Percentiles rank a stretch among this genome's conserved stretches.
Evolutionary conservation across 2,888 invertebrate genomes (phyloP).

Genomic region (Leptothorax acervorum): DNA sequence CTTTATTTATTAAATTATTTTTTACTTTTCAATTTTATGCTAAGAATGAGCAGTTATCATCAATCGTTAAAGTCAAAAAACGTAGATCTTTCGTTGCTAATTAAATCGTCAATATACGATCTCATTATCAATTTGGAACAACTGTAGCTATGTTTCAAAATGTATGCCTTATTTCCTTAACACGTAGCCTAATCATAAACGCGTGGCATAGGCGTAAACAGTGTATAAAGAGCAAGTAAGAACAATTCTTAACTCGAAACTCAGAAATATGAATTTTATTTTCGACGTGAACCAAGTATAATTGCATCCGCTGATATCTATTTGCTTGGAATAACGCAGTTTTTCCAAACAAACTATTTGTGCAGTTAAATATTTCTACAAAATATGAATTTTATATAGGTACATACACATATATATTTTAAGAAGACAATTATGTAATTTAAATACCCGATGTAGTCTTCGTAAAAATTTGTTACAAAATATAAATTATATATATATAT

Average conservation of each 20-base stretch:
- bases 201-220: background rate
- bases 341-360: background rate
- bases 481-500: too few species aligned
- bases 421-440: background rate
- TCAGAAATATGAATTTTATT: background rate
- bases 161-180: background rate
- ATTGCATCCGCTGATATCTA: background rate
- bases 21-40: background rate
- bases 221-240: background rate
- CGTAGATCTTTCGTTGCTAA: constrained; percentile 46
- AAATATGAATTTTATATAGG: background rate
- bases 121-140: constrained; percentile 43
- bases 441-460: background rate
- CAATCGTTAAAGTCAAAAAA: constrained; percentile 2
- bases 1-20: background rate
- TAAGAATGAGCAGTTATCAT: constrained; percentile 21
- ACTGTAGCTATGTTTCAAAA: too few species aligned
- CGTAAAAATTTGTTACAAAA: background rate
- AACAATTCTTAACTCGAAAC: constrained; percentile 18
- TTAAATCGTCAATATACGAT: constrained; percentile 61
- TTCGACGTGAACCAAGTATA: background rate
- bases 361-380: background rate
- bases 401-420: too few species aligned
- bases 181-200: constrained; percentile 35
- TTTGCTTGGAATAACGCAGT: background rate